phyloP scores from a whole-genome alignment of 2,888 invertebrate species.

The Drosophila mulleri region DNA sequence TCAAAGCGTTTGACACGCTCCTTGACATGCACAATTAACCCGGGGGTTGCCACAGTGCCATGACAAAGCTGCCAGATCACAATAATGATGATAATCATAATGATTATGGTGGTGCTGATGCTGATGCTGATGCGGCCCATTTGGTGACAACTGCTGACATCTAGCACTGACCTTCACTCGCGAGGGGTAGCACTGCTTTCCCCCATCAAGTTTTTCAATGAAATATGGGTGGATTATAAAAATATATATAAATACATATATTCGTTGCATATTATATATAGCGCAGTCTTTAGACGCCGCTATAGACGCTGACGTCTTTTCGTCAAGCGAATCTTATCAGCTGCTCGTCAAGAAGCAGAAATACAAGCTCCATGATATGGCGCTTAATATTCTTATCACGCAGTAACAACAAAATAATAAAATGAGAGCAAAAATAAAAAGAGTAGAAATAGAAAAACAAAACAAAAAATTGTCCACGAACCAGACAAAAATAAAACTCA shows the following conservation, averaged over 20 bases:
- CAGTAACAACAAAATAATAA: conserved; percentile 8
- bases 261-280: neutral
- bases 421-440: conserved; percentile 25
- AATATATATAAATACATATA: neutral
- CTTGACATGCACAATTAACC: conserved; percentile 69
- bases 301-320: conserved; percentile 34
- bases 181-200: conserved; percentile 2
- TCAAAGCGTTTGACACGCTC: conserved; percentile 19
- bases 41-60: conserved; percentile 3
- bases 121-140: conserved; percentile 54
- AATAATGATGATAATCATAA: conserved; percentile 7
- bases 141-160: conserved; percentile 63
- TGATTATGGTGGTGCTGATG: conserved; percentile 30
- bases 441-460: conserved; percentile 19
- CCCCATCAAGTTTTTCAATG: conserved; percentile 49
- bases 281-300: conserved; percentile 12
- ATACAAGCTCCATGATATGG: conserved; percentile 42
- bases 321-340: conserved; percentile 53
- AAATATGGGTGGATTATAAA: conserved; percentile 40
- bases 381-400: conserved; percentile 57
- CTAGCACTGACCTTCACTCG: conserved; percentile 62
- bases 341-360: conserved; percentile 2
- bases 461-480: conserved; percentile 25
- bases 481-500: conserved; percentile 42
- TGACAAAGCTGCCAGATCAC: conserved; percentile 26